Evolutionary conservation across 1,140 invertebrate species (phyloP), one percentile per base, ranked within the genome.

Genomic region (Heliconius himera): DNA sequence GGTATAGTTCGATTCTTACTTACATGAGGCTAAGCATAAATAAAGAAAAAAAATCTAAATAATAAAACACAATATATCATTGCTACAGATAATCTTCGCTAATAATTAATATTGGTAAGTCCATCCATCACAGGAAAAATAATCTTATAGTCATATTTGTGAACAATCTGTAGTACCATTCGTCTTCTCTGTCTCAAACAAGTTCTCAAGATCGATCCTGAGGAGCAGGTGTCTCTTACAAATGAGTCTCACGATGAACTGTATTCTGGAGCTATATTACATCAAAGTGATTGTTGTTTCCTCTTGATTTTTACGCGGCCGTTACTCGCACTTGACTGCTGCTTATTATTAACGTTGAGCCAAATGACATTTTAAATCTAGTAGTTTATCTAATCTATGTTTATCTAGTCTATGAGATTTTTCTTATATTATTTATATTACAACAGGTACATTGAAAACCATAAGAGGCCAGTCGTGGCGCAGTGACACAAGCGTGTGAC

Each of bases 91-190:
- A 54, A 46, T 66, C 54, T 70, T 73, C 70, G 60, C 38, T 82
- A 66, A 33, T 74, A 79, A 46, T 74, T 81, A 75, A 76, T 82
- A 81, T 84, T 82, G 83, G 83, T 84, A 79, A 73, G 81, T 84
- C 76, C 70, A 36, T 71, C 54, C 51, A 46, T 60, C 56, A 60
- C 22, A 74, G 11, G 46, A 51, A 49, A 71, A 75, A n/a, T 8
- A 46, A 26, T 51, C 33, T 22, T 71, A 36, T 20, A 22, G 16
- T 46, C 49, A 70, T 75, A 51, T 75, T 70, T 70, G 29, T 71
- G 76, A 78, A 77, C 78, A 72, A 71, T 70, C 56, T 74, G 41
- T 56, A 2, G 56, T 26, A 26, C 26, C 26, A 26, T 26, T 26
- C 26, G 26, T 26, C 26, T 26, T 26, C 26, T 26, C 26, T 26